phyloP scores from a whole-genome alignment of 2,113 vertebrate species.

The Alethe diademata region DNA sequence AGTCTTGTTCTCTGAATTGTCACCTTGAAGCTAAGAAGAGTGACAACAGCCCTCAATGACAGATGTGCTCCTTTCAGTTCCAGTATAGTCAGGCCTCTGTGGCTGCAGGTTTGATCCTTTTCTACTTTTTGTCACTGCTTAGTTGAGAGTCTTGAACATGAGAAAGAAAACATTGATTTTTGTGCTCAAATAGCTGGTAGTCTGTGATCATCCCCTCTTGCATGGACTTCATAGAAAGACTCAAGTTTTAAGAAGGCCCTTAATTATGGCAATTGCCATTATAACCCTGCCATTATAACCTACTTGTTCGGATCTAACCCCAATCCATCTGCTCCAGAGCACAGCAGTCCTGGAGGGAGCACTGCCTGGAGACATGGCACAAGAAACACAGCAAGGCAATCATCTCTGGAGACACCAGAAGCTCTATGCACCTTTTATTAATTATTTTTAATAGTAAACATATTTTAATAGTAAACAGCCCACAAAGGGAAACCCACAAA shows the following conservation, averaged over 20 bases:
- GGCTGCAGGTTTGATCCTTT: background rate
- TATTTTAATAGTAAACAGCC: background rate
- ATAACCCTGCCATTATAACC: background rate
- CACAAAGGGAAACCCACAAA: background rate
- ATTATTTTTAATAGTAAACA: background rate
- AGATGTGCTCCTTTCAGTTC: background rate
- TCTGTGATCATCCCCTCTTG: fast-evolving
- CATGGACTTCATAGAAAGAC: background rate
- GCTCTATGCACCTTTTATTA: fast-evolving
- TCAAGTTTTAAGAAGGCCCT: background rate
- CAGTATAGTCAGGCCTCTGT: background rate
- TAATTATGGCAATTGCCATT: background rate
- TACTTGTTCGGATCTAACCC: background rate
- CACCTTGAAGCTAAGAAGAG: background rate
- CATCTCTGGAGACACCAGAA: background rate
- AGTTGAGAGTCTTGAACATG: background rate
- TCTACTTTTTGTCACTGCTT: background rate
- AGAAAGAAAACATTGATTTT: background rate
- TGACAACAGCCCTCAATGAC: background rate
- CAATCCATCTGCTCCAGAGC: background rate
- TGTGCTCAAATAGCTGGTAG: background rate
- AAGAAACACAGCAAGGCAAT: background rate
- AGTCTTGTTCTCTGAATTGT: background rate
- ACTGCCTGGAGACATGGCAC: background rate
- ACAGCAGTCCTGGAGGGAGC: background rate